These are phyloP conservation scores for Meandrusa payeni DNA, from an alignment of 2,888 invertebrate genomes.

Conservation along the genomic window DNA sequence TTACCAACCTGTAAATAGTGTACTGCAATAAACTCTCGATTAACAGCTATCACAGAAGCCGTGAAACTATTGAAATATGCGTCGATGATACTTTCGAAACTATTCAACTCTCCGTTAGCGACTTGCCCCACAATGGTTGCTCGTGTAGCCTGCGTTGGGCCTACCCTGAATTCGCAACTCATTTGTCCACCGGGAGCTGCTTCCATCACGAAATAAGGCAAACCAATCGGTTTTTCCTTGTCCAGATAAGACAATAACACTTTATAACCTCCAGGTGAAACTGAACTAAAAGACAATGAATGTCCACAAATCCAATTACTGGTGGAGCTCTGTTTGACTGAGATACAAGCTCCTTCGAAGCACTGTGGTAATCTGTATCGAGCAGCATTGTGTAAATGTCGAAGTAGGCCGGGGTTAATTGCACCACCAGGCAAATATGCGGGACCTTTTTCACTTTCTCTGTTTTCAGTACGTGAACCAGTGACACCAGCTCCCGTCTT, in stretches of 20 bases:
- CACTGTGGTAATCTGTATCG: slow-evolving; percentile 69
- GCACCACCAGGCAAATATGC: slow-evolving; percentile 54
- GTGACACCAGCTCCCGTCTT: slow-evolving; percentile 71
- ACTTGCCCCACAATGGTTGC: slow-evolving; percentile 66
- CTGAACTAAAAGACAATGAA: slow-evolving; percentile 67
- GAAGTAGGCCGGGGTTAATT: slow-evolving; percentile 59
- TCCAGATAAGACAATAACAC: slow-evolving; percentile 61
- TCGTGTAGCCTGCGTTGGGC: slow-evolving; percentile 53
- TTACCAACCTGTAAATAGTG: slow-evolving; percentile 63
- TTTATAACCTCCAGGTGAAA: slow-evolving; percentile 72
- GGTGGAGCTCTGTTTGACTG: slow-evolving; percentile 55
- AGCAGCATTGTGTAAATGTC: slow-evolving; percentile 68
- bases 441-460: slow-evolving; percentile 35
- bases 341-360: slow-evolving; percentile 67
- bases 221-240: slow-evolving; percentile 46
- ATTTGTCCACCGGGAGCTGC: slow-evolving; percentile 72
- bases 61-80: slow-evolving; percentile 60
- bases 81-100: slow-evolving; percentile 69
- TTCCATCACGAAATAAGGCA: slow-evolving; percentile 73
- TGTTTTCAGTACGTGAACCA: slow-evolving; percentile 56
- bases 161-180: slow-evolving; percentile 68
- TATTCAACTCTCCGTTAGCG: slow-evolving; percentile 62
- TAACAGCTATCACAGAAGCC: slow-evolving; percentile 67
- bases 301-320: slow-evolving; percentile 68
- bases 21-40: slow-evolving; percentile 67